Evolutionary conservation across 2,113 vertebrate genomes (phyloP).

Genomic region (Macrotis lagotis): DNA sequence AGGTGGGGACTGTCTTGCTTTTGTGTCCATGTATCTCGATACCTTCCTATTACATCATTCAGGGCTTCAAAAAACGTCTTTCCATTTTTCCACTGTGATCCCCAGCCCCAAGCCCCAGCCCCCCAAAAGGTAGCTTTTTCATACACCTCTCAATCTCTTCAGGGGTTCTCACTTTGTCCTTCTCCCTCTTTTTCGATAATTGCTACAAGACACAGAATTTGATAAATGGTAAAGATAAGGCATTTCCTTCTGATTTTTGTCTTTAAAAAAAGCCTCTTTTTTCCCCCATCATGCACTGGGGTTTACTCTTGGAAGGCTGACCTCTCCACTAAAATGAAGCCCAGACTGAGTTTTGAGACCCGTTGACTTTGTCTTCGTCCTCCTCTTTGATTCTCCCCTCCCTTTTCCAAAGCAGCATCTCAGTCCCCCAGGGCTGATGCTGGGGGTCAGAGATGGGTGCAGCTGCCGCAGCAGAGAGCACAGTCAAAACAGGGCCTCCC

Average conservation of each 20-base stretch:
- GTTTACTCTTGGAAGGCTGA: slow-evolving; percentile 43
- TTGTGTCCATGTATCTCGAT: no score
- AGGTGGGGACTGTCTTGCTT: no score
- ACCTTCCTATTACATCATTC: no score
- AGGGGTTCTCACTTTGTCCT: neutral
- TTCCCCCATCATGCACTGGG: slow-evolving; percentile 3
- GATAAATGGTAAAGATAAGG: neutral
- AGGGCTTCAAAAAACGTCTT: no score
- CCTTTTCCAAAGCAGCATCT: slow-evolving; percentile 33
- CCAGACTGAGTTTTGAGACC: slow-evolving; percentile 50
- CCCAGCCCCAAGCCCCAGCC: no score
- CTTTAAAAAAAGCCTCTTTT: slow-evolving; percentile 41
- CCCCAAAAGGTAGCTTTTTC: neutral
- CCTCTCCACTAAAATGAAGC: slow-evolving; percentile 53
- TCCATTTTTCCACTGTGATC: no score
- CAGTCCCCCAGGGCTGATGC: slow-evolving; percentile 31
- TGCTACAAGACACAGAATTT: neutral
- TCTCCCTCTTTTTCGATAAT: neutral
- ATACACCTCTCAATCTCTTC: neutral
- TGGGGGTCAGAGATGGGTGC: slow-evolving; percentile 44
- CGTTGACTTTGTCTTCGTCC: slow-evolving; percentile 3
- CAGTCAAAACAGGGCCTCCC: neutral
- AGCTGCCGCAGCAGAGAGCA: neutral
- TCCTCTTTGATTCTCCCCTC: slow-evolving; percentile 50
- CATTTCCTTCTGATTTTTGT: neutral